Percentiles rank a stretch among this genome's conserved stretches.
phyloP scores from a whole-genome alignment of 2,113 vertebrate genomes.

The Athene cunicularia region DNA sequence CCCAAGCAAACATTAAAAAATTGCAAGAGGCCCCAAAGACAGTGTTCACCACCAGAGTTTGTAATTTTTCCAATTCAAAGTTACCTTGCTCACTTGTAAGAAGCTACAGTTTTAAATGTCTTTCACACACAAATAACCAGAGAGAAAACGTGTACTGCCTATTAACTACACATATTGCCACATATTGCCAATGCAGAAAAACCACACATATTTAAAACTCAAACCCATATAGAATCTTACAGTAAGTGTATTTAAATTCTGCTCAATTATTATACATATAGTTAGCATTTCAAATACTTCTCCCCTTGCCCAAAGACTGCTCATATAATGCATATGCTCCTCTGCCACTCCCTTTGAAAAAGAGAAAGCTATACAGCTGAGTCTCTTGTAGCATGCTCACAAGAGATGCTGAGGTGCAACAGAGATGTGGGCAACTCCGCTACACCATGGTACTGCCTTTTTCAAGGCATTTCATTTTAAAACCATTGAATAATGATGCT shows the following conservation, averaged over 20 bases:
- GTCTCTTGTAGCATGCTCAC: background rate
- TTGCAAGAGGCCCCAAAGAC: background rate
- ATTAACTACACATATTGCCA: background rate
- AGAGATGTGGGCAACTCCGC: background rate
- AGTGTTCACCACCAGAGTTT: background rate
- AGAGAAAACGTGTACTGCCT: background rate
- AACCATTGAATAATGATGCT: background rate
- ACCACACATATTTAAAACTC: background rate
- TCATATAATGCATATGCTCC: background rate
- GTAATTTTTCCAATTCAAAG: background rate
- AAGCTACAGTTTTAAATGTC: background rate
- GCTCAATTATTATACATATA: background rate
- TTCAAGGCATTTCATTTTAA: background rate
- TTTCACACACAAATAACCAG: background rate
- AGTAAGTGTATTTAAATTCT: background rate
- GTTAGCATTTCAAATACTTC: background rate
- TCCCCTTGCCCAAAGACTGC: background rate
- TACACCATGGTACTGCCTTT: background rate
- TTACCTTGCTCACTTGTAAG: background rate
- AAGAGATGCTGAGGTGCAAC: background rate
- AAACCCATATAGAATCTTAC: background rate
- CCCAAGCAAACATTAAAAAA: background rate
- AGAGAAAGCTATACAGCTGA: constrained; percentile 18
- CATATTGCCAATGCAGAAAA: background rate
- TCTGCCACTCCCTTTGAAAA: constrained; percentile 24